Evolutionary conservation across 2,797 vertebrate genomes (phyloP).

Genomic region (Fratercula arctica): DNA sequence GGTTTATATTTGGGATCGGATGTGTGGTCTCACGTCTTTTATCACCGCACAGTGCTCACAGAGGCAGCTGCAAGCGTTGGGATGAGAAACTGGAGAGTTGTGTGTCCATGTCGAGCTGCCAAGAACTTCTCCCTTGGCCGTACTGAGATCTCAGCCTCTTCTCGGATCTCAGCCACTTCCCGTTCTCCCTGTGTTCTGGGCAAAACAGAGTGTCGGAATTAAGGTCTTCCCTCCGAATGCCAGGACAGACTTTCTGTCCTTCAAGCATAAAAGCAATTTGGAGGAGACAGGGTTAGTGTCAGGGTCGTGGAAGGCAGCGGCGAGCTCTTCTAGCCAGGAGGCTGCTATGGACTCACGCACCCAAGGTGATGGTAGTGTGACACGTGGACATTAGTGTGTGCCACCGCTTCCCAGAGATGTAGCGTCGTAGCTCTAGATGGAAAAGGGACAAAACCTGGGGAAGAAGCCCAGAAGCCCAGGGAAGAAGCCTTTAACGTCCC

Average conservation of each 20-base stretch:
- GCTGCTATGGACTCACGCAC: fast-evolving
- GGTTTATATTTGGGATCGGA: background rate
- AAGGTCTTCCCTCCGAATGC: background rate
- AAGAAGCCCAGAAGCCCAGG: no score
- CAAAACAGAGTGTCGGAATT: fast-evolving
- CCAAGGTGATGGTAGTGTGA: fast-evolving
- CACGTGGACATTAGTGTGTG: fast-evolving
- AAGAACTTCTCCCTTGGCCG: fast-evolving
- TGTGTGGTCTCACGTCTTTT: fast-evolving
- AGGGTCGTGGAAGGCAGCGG: background rate
- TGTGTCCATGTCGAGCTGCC: no score
- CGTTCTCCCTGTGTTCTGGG: no score
- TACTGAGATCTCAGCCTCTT: fast-evolving
- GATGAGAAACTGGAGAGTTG: background rate
- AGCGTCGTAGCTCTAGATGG: fast-evolving
- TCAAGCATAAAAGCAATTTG: background rate
- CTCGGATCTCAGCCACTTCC: background rate
- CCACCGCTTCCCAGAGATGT: fast-evolving
- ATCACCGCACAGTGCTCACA: background rate
- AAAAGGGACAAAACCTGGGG: background rate
- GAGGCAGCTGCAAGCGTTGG: background rate
- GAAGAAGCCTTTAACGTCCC: no score
- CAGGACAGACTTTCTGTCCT: background rate
- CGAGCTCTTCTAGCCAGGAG: background rate
- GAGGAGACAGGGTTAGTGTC: background rate